Evolutionary conservation across 2,888 invertebrate species (phyloP).

Genomic region (Drosophila colorata): DNA sequence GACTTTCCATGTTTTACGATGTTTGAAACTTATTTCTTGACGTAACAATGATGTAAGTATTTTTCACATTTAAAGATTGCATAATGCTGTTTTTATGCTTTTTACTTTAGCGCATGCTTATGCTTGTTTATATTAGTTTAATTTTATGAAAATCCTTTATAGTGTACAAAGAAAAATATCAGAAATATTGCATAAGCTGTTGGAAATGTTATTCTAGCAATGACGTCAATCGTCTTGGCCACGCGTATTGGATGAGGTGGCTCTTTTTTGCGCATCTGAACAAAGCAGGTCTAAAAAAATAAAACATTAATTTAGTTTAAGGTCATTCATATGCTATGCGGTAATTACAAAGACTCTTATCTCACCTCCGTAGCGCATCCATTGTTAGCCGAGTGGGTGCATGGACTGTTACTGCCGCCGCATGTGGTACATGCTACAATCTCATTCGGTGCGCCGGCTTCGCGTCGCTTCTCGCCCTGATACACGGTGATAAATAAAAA

Average conservation of each 20-base stretch:
- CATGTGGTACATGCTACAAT: constrained; percentile 94
- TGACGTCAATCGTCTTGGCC: constrained; percentile 97
- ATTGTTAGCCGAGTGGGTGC: constrained; percentile 94
- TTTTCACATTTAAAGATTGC: constrained; percentile 29
- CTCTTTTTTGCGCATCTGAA: constrained; percentile 95
- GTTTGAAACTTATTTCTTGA: constrained; percentile 38
- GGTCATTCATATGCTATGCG: neutral
- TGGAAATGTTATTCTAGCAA: constrained; percentile 97
- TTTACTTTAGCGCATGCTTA: constrained; percentile 59
- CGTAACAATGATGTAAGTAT: constrained; percentile 17
- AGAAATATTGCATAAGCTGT: constrained; percentile 96
- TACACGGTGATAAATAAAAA: constrained; percentile 80
- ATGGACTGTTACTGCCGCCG: constrained; percentile 87
- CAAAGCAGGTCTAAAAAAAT: constrained; percentile 90
- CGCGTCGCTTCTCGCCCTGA: constrained; percentile 94
- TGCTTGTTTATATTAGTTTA: constrained; percentile 61
- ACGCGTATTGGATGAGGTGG: constrained; percentile 96
- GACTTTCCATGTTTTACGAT: constrained; percentile 55
- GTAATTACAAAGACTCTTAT: constrained; percentile 26
- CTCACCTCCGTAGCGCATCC: constrained; percentile 93
- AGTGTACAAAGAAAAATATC: constrained; percentile 97
- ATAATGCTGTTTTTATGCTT: constrained; percentile 22
- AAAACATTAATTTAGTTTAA: neutral
- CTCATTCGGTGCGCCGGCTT: constrained; percentile 92
- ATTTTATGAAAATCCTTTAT: constrained; percentile 90